Evolutionary conservation across 2,888 invertebrate genomes (phyloP).

Genomic region (Lochmaea capreae): DNA sequence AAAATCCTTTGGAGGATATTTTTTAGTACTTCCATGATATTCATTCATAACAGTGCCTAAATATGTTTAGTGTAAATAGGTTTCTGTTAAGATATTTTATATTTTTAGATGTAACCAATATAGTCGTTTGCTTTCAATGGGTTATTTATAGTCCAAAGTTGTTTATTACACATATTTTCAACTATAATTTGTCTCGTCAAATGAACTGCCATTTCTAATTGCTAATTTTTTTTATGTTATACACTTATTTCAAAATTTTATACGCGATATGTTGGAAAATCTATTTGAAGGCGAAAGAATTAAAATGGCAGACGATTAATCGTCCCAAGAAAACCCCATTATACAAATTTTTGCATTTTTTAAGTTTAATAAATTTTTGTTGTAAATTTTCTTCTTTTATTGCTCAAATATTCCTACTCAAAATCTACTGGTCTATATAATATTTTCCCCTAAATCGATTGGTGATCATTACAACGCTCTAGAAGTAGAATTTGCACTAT

Average conservation of each 20-base stretch:
- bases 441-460: too few species aligned
- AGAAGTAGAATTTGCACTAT: too few species aligned
- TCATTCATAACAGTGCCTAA: conserved; percentile 16
- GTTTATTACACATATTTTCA: conserved; percentile 25
- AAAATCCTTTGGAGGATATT: too few species aligned
- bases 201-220: conserved; percentile 25
- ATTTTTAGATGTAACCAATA: conserved; percentile 28
- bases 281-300: too few species aligned
- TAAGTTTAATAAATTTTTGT: too few species aligned
- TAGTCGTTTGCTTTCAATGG: conserved; percentile 28
- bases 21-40: conserved; percentile 3
- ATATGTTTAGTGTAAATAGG: conserved; percentile 4
- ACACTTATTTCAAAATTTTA: background rate
- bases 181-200: conserved; percentile 29
- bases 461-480: too few species aligned
- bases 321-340: too few species aligned
- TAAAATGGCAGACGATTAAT: too few species aligned
- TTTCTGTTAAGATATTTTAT: conserved; percentile 15
- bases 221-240: background rate
- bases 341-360: too few species aligned
- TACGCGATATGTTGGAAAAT: background rate
- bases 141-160: conserved; percentile 29
- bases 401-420: too few species aligned
- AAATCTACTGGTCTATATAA: too few species aligned
- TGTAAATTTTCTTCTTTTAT: too few species aligned